phyloP scores from a whole-genome alignment of 2,888 invertebrate genomes.

The Netelia fuscicornis region DNA sequence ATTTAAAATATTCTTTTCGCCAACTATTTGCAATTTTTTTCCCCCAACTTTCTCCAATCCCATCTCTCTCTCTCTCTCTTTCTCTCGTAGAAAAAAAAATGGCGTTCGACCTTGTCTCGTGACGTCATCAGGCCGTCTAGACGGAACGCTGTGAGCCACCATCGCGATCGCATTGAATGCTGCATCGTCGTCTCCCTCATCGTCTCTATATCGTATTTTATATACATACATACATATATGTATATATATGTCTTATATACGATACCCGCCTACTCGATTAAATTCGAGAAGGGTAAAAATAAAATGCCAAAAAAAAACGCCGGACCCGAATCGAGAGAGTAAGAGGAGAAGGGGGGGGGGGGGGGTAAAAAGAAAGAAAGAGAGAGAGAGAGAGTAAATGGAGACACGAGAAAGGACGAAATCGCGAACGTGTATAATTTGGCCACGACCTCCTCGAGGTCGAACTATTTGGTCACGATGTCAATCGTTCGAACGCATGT shows the following conservation, averaged over 20 bases:
- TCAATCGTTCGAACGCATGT: constrained; percentile 32
- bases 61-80: constrained; percentile 1
- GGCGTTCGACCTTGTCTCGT: constrained; percentile 80
- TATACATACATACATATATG: not conserved
- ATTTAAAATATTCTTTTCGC: constrained; percentile 11
- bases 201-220: not conserved
- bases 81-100: constrained; percentile 71
- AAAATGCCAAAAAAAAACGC: constrained; percentile 61
- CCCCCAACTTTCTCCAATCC: not conserved
- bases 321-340: not conserved
- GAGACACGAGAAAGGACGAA: constrained; percentile 39
- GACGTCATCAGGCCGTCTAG: constrained; percentile 81
- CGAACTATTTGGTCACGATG: constrained; percentile 38
- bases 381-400: not conserved
- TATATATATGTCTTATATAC: not conserved
- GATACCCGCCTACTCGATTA: constrained; percentile 71
- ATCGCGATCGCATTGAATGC: constrained; percentile 60
- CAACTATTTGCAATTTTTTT: constrained; percentile 4
- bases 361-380: not conserved
- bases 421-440: constrained; percentile 23
- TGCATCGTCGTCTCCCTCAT: constrained; percentile 35
- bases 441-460: constrained; percentile 25
- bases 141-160: constrained; percentile 72
- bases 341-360: not conserved
- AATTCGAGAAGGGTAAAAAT: constrained; percentile 75